Percentiles rank a stretch among this genome's conserved stretches.
Conservation (phyloP, 2,113 vertebrate genomes). For the Syrmaticus mikado region DNA sequence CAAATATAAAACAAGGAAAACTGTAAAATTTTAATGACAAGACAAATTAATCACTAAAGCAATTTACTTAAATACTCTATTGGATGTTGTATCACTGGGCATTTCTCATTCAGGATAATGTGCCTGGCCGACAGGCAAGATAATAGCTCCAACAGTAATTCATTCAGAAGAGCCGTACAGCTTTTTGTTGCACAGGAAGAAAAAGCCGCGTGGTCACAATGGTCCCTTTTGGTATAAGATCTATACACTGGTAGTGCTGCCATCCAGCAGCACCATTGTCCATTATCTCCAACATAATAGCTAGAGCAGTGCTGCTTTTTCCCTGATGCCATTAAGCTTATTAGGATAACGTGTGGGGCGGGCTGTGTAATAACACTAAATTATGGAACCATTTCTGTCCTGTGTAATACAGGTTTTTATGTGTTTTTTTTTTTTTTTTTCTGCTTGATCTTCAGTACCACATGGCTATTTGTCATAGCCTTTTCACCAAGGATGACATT, state of each 20-base stretch:
- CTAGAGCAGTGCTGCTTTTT: not conserved
- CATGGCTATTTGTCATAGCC: not conserved
- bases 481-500: not conserved
- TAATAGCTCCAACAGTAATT: not conserved
- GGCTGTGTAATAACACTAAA: not conserved
- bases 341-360: not conserved
- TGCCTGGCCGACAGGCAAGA: not conserved
- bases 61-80: not conserved
- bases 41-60: not conserved
- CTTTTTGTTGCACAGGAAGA: conserved; percentile 15
- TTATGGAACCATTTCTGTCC: not conserved
- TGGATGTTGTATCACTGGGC: not conserved
- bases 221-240: not conserved
- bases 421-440: not conserved
- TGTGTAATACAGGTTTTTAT: not conserved
- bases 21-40: not conserved
- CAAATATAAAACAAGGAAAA: not conserved
- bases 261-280: not conserved
- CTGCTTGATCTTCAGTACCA: not conserved
- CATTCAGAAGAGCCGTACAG: not conserved
- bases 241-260: not conserved
- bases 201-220: not conserved
- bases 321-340: not conserved
- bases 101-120: not conserved
- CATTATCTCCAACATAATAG: not conserved